Conservation (phyloP, 2,888 invertebrate species). For the Mythimna impura region DNA sequence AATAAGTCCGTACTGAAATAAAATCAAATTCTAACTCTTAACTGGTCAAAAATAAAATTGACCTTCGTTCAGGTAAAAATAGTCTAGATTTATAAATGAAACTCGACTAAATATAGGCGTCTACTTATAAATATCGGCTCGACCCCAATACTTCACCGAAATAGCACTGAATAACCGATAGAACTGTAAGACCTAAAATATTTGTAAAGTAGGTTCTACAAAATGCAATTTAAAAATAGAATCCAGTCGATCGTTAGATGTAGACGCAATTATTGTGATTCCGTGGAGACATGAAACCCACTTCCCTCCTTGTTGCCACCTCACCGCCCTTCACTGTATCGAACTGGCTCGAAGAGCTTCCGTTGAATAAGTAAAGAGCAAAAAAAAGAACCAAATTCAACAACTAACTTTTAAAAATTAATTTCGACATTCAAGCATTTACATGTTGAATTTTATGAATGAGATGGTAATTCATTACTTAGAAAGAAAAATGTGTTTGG, state of each 20-base stretch:
- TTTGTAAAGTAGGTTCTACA: neutral
- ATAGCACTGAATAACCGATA: neutral
- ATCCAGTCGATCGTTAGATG: constrained; percentile 54
- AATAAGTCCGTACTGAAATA: neutral
- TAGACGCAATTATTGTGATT: constrained; percentile 59
- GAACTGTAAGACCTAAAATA: constrained; percentile 5
- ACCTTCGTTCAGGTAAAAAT: neutral
- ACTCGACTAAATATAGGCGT: neutral
- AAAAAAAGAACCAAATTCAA: neutral
- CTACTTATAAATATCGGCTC: neutral
- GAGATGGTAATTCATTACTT: neutral
- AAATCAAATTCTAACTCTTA: neutral
- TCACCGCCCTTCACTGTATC: constrained; percentile 33
- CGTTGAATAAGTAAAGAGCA: constrained; percentile 4
- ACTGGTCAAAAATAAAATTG: neutral
- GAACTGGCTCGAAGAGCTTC: constrained; percentile 4
- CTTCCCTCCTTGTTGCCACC: constrained; percentile 47
- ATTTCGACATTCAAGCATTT: neutral
- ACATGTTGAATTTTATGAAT: neutral
- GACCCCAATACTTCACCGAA: neutral
- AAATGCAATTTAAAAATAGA: constrained; percentile 59
- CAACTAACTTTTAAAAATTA: neutral
- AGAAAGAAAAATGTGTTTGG: neutral
- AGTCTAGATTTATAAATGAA: constrained; percentile 4
- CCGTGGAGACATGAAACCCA: constrained; percentile 48